Conservation (phyloP, 2,888 invertebrate genomes). For the Trachelus tabidus region DNA sequence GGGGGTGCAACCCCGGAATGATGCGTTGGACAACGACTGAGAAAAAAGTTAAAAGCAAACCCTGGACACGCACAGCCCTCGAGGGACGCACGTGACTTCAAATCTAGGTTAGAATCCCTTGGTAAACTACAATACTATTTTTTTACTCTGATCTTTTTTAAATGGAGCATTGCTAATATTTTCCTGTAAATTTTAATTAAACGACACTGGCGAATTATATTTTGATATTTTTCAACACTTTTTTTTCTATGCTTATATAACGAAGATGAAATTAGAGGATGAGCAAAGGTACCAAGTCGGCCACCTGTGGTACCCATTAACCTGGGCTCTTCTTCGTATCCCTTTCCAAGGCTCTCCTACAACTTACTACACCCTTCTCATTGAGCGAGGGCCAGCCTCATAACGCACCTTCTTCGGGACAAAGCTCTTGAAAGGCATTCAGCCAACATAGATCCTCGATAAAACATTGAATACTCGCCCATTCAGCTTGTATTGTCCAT, state of each 20-base stretch:
- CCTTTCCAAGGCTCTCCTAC: conserved; percentile 13
- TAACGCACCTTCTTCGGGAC: conserved; percentile 40
- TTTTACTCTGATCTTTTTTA: neutral
- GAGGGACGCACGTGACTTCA: conserved; percentile 61
- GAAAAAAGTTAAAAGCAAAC: conserved; percentile 47
- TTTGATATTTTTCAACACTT: neutral
- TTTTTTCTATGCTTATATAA: conserved; percentile 30
- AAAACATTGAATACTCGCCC: conserved; percentile 59
- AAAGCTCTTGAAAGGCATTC: conserved; percentile 54
- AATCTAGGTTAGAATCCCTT: conserved; percentile 29
- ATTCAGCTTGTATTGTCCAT: conserved; percentile 35
- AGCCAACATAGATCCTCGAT: conserved; percentile 59
- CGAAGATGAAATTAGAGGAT: conserved; percentile 57
- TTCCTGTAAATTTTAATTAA: neutral
- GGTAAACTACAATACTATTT: neutral
- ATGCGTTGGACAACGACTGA: conserved; percentile 26
- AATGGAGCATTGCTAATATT: neutral
- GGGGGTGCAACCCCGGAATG: conserved; percentile 54
- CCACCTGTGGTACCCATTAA: conserved; percentile 48
- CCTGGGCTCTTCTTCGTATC: conserved; percentile 9
- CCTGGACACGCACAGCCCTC: conserved; percentile 32
- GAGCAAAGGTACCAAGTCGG: conserved; percentile 54
- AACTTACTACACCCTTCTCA: conserved; percentile 15
- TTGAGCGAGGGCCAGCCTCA: conserved; percentile 28
- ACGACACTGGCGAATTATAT: neutral